Base-by-base conservation (phyloP, 2,888 invertebrate genomes). In the Zeuzera pyrina region DNA sequence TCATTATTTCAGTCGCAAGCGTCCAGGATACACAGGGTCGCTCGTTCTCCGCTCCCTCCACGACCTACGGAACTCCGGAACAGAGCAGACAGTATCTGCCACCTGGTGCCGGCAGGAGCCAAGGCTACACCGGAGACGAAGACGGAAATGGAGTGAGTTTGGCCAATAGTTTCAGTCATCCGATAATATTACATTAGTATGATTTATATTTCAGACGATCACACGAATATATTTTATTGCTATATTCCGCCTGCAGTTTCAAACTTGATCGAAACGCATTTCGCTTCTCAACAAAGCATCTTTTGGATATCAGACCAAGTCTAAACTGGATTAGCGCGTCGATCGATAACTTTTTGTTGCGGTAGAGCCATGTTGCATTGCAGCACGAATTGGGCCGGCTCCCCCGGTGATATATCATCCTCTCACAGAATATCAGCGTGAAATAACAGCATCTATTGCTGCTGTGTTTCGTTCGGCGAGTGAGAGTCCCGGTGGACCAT, bases 61-160 rank as follows among this genome's bases (percentile, higher is more conserved):
- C n/a, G 14, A 7, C 28, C 14, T 53, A 52, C 35, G 52, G 48
- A 2, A 42, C 43, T 5, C 47, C 49, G 3, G 39, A 28, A 3
- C 70, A 56, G 42, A 68, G 52, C 52, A 60, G 69, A 11, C 69
- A 76, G 29, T 85, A 85, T 48, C 46, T 84, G 1, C 81, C 85
- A 0, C 65, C 68, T 29, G 60, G 57, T 5, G 43, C 45, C 4
- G 49, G 50, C 7, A 40, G 45, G n/a, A 30, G 36, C 34, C 43
- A 52, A 1, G 47, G 54, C 13, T 63, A 63, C 25, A 47, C 42
- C 2, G 61, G 52, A 12, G 71, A 70, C 11, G 74, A 74, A 16
- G 69, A 56, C 2, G 56, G 57, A 47, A 73, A 64, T 35, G 63
- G 62, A 13, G 78, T 77, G 36, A 57, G 66, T 52, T 8, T 19